Base-by-base conservation (phyloP, 1,140 invertebrate species). In the Drosophila triauraria region DNA sequence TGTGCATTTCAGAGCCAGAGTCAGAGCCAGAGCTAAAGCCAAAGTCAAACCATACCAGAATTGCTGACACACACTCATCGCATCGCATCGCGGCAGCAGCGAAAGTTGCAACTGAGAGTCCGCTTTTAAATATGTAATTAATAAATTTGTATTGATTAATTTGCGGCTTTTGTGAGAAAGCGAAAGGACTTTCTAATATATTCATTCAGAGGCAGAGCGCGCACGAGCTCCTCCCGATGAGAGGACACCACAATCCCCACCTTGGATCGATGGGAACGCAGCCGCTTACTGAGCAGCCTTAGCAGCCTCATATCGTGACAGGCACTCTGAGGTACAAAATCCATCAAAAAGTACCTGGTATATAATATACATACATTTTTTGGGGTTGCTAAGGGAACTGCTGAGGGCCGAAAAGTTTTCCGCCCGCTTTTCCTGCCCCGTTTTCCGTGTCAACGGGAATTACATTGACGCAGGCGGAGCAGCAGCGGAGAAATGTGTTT, bases 361-460 rank as follows among this genome's bases (percentile, higher is more conserved):
- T 20, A 56, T 46, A 38, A n/a, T 32, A 27, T n/a, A 47, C 25
- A 40, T 23, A 47, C 12, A 20, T 20, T 51, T 57, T 59, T 38
- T 42, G 38, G 15, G 63, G 75, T 78, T 78, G 74, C 74, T 53
- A 78, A 30, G 77, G 76, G 51, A 74, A 69, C 62, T 38, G 32
- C 47, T 15, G 35, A 23, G 47, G 48, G 38, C 47, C 60, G 25
- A 63, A 42, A 63, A 15, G 17, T 51, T 68, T 62, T 40, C 27
- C 10, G 48, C 1, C n/a, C 59, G 48, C 40, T 57, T 70, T 47
- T 35, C 50, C 67, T 53, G 38, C 65, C 58, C 53, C 57, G 61
- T 46, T 75, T 80, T 74, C 63, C 76, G 78, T 80, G 76, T 79
- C 77, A 80, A 80, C 76, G 58, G 78, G 78, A 68, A 67, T 80